Evolutionary conservation across 2,797 vertebrate species (phyloP).

Genomic region (Myotis findleyi): DNA sequence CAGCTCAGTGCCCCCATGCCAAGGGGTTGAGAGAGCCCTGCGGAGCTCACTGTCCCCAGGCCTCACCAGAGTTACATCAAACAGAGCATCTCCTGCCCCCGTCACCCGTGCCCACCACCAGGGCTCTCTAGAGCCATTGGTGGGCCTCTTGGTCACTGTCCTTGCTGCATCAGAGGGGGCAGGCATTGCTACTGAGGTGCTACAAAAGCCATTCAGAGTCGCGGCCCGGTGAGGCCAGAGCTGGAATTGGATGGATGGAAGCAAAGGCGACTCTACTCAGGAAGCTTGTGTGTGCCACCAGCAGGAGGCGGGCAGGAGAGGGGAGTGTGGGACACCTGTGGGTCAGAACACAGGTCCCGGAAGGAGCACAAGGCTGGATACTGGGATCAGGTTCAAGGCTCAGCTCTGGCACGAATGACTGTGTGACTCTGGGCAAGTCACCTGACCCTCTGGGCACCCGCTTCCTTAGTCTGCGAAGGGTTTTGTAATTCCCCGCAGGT

Average conservation of each 20-base stretch:
- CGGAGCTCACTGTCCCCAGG: background rate
- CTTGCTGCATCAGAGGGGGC: background rate
- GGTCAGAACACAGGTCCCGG: background rate
- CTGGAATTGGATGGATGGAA: background rate
- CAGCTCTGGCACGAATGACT: background rate
- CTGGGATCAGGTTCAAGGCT: background rate
- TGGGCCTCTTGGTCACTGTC: background rate
- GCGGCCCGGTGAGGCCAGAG: background rate
- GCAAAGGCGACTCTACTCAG: background rate
- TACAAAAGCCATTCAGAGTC: background rate
- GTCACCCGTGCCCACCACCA: fast-evolving
- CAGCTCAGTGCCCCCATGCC: background rate
- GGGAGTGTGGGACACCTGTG: background rate
- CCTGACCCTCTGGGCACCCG: background rate
- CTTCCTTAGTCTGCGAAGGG: background rate
- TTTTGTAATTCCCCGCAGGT: background rate
- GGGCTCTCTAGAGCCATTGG: background rate
- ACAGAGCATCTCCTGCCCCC: background rate
- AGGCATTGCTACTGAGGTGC: background rate
- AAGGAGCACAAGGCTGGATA: background rate
- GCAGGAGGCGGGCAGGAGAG: background rate
- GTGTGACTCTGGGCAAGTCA: background rate
- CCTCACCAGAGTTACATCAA: background rate
- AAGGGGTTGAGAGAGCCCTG: background rate
- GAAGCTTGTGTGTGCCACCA: background rate